A percentile compares a stretch with the other conserved stretches of the same genome.
phyloP scores from a whole-genome alignment of 2,113 vertebrate genomes.

The Caranx melampygus region DNA sequence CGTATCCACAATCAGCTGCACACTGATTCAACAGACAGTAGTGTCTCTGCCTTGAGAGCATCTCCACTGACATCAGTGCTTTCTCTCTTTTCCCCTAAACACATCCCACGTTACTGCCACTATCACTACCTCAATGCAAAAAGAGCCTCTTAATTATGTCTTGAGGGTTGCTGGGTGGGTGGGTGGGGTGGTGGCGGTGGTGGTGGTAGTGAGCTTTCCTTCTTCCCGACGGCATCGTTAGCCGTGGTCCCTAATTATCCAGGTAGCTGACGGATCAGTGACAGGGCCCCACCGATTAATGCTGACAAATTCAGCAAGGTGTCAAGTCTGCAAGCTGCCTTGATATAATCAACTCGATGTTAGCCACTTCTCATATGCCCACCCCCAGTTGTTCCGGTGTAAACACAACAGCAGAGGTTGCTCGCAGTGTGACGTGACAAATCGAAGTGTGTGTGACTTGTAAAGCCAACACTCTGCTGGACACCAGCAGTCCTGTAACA shows the following conservation, averaged over 20 bases:
- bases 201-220: constrained; percentile 88
- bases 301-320: constrained; percentile 99
- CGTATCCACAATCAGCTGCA: constrained; percentile 26
- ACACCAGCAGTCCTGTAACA: constrained; percentile 16
- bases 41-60: constrained; percentile 16
- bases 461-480: not conserved
- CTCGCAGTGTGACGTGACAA: constrained; percentile 89
- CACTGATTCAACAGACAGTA: constrained; percentile 15
- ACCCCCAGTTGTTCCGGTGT: constrained; percentile 37
- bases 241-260: constrained; percentile 99
- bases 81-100: constrained; percentile 26
- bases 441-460: constrained; percentile 91
- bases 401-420: constrained; percentile 45
- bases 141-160: constrained; percentile 96
- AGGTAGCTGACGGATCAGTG: constrained; percentile 99
- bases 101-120: constrained; percentile 48
- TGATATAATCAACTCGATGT: constrained; percentile 98
- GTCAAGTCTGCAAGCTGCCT: constrained; percentile 96
- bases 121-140: constrained; percentile 68
- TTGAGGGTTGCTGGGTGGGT: constrained; percentile 52
- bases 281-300: constrained; percentile 98
- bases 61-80: constrained; percentile 31
- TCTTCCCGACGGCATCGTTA: constrained; percentile 92
- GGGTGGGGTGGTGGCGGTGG: constrained; percentile 69
- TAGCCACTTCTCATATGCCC: constrained; percentile 89